phyloP scores from a whole-genome alignment of 2,888 invertebrate genomes.

The Conomelus anceps region DNA sequence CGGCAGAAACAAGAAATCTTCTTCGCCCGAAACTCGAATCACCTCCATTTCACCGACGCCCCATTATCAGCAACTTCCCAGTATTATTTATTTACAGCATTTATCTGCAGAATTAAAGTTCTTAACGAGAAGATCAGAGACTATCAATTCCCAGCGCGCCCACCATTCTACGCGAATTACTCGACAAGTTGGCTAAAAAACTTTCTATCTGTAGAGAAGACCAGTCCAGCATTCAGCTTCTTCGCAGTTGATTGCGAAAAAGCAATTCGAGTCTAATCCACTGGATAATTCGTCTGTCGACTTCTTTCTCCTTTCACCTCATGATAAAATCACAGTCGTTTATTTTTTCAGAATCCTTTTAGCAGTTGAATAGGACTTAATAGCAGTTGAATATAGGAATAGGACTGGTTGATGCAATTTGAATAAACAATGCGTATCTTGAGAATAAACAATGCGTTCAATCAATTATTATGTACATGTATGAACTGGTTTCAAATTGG shows the following conservation, averaged over 20 bases:
- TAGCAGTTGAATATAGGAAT: no score
- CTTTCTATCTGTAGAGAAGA: not conserved
- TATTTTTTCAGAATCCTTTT: not conserved
- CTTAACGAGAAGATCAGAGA: not conserved
- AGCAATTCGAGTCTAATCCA: not conserved
- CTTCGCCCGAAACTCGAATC: not conserved
- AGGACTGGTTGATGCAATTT: no score
- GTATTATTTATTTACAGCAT: constrained; percentile 9
- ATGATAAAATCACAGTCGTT: not conserved
- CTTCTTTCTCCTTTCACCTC: not conserved
- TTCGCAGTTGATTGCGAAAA: not conserved
- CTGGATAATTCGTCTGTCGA: not conserved
- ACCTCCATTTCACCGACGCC: not conserved
- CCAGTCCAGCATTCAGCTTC: not conserved
- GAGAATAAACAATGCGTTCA: not conserved
- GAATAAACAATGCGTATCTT: no score
- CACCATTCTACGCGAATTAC: not conserved
- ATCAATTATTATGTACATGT: not conserved
- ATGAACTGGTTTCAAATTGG: not conserved
- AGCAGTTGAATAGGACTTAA: no score
- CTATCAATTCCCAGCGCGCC: constrained; percentile 2
- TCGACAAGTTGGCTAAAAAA: not conserved
- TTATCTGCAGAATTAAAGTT: constrained; percentile 12
- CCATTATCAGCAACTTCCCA: constrained; percentile 6
- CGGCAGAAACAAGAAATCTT: not conserved